A percentile compares a stretch with the other conserved stretches of the same genome.
These are phyloP conservation scores for Acrobasis repandana DNA, from an alignment of 2,888 invertebrate genomes.

Conservation along the genomic window DNA sequence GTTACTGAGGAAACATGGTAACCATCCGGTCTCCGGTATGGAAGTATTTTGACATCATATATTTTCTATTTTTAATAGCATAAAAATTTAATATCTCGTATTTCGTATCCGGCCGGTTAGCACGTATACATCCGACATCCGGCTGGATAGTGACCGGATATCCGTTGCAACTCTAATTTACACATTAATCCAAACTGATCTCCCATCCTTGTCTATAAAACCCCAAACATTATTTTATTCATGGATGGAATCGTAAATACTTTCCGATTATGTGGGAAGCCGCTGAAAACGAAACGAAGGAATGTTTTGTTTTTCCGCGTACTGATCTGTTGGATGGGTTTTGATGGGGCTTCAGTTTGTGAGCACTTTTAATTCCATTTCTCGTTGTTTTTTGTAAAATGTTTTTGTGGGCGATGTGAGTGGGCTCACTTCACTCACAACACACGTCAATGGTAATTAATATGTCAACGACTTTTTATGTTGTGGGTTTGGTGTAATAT, in stretches of 20 bases:
- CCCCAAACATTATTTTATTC: neutral
- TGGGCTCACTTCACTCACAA: neutral
- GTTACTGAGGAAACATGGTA: too few relatives aligned
- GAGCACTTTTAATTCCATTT: conserved; percentile 4
- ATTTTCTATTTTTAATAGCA: too few relatives aligned
- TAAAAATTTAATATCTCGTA: too few relatives aligned
- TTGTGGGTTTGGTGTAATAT: too few relatives aligned
- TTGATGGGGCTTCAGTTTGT: conserved; percentile 2
- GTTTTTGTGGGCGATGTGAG: neutral
- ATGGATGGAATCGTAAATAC: conserved; percentile 1
- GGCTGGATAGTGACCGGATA: too few relatives aligned
- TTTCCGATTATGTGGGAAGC: conserved; percentile 1
- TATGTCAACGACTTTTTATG: neutral
- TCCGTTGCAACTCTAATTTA: too few relatives aligned
- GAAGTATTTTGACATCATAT: too few relatives aligned
- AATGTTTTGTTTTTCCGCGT: neutral
- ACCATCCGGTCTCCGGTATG: too few relatives aligned
- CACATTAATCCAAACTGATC: too few relatives aligned
- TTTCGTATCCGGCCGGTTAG: too few relatives aligned
- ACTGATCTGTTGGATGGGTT: neutral
- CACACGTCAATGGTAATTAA: neutral
- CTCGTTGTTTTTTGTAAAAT: neutral
- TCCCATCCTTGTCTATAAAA: neutral
- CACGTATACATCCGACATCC: too few relatives aligned
- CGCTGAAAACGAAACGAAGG: neutral